Evolutionary conservation across 2,113 vertebrate genomes (phyloP).

Genomic region (Tonatia bakeri): DNA sequence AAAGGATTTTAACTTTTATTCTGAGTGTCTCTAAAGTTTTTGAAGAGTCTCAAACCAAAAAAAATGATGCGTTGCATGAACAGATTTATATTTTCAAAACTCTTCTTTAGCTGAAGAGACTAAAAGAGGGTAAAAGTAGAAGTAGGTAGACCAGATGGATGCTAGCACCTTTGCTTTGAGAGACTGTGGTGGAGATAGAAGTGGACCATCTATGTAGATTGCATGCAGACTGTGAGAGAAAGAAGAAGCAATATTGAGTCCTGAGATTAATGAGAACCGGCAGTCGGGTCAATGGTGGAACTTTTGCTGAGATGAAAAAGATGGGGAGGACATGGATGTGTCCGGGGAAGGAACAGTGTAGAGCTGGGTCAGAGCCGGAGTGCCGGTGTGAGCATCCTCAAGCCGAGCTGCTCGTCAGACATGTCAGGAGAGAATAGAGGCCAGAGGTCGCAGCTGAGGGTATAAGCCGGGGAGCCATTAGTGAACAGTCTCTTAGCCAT

Average conservation of each 20-base stretch:
- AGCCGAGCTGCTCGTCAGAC: not conserved
- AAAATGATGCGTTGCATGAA: not conserved
- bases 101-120: not conserved
- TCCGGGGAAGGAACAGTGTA: not conserved
- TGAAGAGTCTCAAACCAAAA: not conserved
- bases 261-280: not conserved
- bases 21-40: not conserved
- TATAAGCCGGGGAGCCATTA: not conserved
- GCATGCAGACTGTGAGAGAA: not conserved
- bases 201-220: not conserved
- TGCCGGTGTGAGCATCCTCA: not conserved
- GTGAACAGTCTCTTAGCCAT: not conserved
- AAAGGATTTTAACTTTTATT: not conserved
- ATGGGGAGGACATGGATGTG: not conserved
- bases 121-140: not conserved
- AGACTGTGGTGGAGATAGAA: accelerated
- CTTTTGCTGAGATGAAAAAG: not conserved
- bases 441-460: not conserved
- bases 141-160: not conserved
- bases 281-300: no score
- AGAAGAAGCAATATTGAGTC: not conserved
- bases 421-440: not conserved
- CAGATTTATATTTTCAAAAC: not conserved
- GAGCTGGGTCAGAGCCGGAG: not conserved
- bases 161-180: not conserved